Base-by-base conservation (phyloP, 2,888 invertebrate genomes). In the Norana najaformis region DNA sequence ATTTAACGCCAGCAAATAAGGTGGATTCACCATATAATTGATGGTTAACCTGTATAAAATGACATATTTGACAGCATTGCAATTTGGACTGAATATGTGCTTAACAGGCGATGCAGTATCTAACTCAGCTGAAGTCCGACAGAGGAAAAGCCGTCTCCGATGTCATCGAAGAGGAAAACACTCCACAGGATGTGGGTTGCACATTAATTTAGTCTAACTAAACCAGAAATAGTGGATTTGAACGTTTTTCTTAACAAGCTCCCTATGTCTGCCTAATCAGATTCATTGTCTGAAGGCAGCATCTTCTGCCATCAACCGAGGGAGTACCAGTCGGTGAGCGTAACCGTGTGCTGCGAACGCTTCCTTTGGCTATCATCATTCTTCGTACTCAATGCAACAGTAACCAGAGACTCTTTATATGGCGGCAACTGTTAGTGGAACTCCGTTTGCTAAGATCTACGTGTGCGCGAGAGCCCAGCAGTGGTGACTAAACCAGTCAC, bases 71-170 rank as follows among this genome's bases (percentile, higher is more conserved):
- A n/a, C 30, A n/a, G 11, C n/a, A 69, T n/a, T 11, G 30, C 30
- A 69, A n/a, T 6, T 30, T n/a, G 30, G 69, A 69, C n/a, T 69
- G 69, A 69, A 69, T 69, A n/a, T 88, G 20, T 89, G 35, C 35
- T 83, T 85, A 23, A 34, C 90, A 91, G 90, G 94, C 94, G 20
- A 92, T 93, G 83, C 93, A 93, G 89, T 93, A 93, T 89, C 82
- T 93, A 37, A 93, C 93, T 41, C 47, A 91, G 30, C 91, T 95
- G 83, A 93, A 93, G 85, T 91, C 92, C 41, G 94, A 94, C 53
- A 92, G 94, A 88, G 93, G 93, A 18, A 94, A 93, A 37, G 90
- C 91, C n/a, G 89, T 47, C 13, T 90, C 90, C 14, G 91, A 92
- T 83, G 90, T 90, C 11, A 41, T 92, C 47, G 92, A 92, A 23